These are phyloP conservation scores for Anguilla rostrata DNA, from an alignment of 2,113 vertebrate species.

Conservation along the genomic window DNA sequence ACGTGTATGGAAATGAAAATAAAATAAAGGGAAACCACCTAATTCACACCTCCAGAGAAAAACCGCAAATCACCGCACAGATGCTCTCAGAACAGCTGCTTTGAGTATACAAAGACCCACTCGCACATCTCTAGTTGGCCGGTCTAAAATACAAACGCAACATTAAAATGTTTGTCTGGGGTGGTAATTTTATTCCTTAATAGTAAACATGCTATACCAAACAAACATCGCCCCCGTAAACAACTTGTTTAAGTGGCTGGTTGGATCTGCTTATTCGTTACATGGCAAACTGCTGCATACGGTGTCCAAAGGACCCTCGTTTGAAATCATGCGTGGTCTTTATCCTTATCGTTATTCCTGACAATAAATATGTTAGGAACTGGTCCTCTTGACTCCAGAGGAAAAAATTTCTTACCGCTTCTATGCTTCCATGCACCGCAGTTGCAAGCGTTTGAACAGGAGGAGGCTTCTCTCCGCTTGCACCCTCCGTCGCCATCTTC, in stretches of 20 bases:
- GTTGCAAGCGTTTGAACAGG: slow-evolving; percentile 68
- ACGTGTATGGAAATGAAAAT: background rate
- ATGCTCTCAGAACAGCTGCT: background rate
- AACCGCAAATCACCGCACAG: background rate
- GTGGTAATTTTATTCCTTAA: background rate
- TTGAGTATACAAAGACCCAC: background rate
- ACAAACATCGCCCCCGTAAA: background rate
- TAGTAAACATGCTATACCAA: background rate
- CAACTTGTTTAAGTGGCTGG: background rate
- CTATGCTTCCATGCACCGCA: slow-evolving; percentile 66
- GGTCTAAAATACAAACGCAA: background rate
- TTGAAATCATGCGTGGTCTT: background rate
- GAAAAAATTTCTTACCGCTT: slow-evolving; percentile 63
- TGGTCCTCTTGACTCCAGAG: background rate
- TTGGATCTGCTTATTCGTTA: background rate
- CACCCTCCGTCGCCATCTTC: slow-evolving; percentile 81
- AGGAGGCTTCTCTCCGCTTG: slow-evolving; percentile 72
- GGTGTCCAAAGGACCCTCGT: background rate
- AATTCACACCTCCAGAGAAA: background rate
- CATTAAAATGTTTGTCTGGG: background rate
- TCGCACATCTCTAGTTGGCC: background rate
- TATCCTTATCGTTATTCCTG: background rate
- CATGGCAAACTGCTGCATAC: background rate
- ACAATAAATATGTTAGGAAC: background rate
- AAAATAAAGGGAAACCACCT: background rate